These are phyloP conservation scores for Phoxinus dragarum DNA, from an alignment of 2,797 vertebrate species.

Conservation along the genomic window DNA sequence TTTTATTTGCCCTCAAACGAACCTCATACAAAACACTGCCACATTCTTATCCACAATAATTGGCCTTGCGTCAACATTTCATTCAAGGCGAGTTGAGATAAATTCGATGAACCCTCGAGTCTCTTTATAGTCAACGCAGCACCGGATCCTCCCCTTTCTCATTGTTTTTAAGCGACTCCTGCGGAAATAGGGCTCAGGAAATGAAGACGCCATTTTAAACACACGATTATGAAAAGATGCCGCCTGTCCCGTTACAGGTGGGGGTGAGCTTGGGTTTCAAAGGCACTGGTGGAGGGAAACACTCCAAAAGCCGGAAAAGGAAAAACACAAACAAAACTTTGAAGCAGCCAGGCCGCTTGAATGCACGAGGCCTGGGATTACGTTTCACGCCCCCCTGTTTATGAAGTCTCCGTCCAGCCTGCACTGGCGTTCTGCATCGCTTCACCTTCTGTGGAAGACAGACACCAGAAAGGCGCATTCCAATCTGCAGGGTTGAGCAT, in stretches of 20 bases:
- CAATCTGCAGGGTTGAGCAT: constrained; percentile 31
- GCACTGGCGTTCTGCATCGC: constrained; percentile 79
- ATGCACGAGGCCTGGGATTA: constrained; percentile 73
- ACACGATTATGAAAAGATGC: constrained; percentile 68
- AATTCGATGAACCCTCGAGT: constrained; percentile 34
- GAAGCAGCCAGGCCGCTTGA: constrained; percentile 57
- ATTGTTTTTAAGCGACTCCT: constrained; percentile 52
- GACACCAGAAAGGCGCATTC: constrained; percentile 57
- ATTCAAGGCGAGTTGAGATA: constrained; percentile 40
- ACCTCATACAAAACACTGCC: constrained; percentile 30
- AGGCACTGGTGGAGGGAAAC: constrained; percentile 65
- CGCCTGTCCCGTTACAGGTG: constrained; percentile 62
- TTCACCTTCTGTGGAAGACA: constrained; percentile 72
- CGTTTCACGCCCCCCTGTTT: constrained; percentile 74
- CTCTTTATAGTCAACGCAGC: constrained; percentile 31
- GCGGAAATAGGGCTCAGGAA: constrained; percentile 70
- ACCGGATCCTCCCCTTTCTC: constrained; percentile 47
- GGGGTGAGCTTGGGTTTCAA: constrained; percentile 72
- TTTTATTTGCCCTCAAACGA: constrained; percentile 6
- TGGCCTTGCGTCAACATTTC: constrained; percentile 44
- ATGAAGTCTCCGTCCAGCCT: constrained; percentile 64
- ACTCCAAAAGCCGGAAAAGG: constrained; percentile 65
- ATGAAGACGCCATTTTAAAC: constrained; percentile 71
- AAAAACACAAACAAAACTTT: constrained; percentile 71
- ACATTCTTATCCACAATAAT: constrained; percentile 49